These are phyloP conservation scores for Addax nasomaculatus DNA, from an alignment of 2,113 vertebrate species.

Conservation along the genomic window DNA sequence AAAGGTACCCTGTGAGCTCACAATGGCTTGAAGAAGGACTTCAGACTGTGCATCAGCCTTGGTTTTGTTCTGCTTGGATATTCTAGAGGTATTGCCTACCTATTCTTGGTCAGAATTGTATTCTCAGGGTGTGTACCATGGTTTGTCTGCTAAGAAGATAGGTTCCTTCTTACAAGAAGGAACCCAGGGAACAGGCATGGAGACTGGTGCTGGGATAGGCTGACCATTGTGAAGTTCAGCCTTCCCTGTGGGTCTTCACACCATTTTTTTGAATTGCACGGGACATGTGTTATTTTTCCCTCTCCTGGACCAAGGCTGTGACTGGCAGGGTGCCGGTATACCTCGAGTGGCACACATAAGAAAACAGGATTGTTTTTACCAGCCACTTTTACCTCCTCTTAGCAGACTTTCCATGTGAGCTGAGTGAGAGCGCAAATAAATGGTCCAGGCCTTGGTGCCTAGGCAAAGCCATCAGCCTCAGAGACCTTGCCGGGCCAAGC, in stretches of 20 bases:
- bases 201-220: not conserved
- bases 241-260: not conserved
- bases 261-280: not conserved
- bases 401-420: not conserved
- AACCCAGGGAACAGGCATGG: constrained; percentile 5
- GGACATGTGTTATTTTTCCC: not conserved
- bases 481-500: not conserved
- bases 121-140: constrained; percentile 69
- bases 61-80: constrained; percentile 51
- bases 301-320: not conserved
- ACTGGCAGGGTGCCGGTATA: not conserved
- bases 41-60: not conserved
- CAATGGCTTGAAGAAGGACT: not conserved
- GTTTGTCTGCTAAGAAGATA: constrained; percentile 58
- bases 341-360: not conserved
- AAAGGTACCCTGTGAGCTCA: not conserved
- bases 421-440: not conserved
- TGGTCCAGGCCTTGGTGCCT: not conserved
- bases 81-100: constrained; percentile 40
- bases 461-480: not conserved
- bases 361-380: not conserved
- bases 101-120: constrained; percentile 55
- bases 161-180: constrained; percentile 12
- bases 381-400: not conserved
- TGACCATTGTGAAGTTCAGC: not conserved